Percentiles rank a stretch among this genome's conserved stretches.
Conservation (phyloP, 2,113 vertebrate genomes). For the Lepus americanus region DNA sequence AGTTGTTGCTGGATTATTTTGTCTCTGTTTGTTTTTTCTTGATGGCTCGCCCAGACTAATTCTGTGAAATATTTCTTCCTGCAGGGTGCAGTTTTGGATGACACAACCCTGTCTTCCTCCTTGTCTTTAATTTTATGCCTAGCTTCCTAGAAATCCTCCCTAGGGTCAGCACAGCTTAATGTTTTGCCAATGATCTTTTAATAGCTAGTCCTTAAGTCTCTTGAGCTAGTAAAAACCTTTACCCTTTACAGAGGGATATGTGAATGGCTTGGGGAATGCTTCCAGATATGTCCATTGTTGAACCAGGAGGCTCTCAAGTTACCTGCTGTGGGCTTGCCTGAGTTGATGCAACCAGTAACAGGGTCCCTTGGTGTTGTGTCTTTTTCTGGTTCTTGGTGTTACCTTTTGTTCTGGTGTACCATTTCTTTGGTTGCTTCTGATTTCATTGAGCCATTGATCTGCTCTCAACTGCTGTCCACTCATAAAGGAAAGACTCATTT, state of each 20-base stretch:
- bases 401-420: background rate
- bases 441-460: background rate
- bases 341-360: background rate
- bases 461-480: background rate
- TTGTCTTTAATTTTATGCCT: background rate
- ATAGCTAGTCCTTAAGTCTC: background rate
- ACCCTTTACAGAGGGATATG: background rate
- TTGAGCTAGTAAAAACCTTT: background rate
- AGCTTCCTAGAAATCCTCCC: conserved; percentile 11
- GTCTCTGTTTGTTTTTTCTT: background rate
- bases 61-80: background rate
- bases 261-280: background rate
- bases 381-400: background rate
- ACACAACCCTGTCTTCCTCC: background rate
- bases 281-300: background rate
- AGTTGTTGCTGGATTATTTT: background rate
- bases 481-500: background rate
- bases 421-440: background rate
- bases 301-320: background rate
- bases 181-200: background rate
- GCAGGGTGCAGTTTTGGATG: background rate
- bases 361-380: background rate
- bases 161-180: background rate
- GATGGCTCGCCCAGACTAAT: background rate
- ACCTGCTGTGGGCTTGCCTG: background rate